phyloP scores from a whole-genome alignment of 1,140 invertebrate species.

The Pseudomyrmex flavicornis region DNA sequence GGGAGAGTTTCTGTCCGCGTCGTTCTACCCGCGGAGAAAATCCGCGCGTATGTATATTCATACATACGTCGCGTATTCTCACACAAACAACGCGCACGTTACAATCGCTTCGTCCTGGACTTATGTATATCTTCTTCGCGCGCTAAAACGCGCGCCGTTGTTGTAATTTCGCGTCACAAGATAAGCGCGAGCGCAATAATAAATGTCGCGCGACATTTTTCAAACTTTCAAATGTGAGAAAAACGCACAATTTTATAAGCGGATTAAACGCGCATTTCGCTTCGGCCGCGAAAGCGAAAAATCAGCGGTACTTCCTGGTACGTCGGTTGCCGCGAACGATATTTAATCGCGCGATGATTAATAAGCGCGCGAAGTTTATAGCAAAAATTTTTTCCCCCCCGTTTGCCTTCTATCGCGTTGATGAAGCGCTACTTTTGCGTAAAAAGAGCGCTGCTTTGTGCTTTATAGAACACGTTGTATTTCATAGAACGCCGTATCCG shows the following conservation, averaged over 20 bases:
- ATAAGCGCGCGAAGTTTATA: conserved; percentile 4
- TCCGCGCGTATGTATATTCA: no score
- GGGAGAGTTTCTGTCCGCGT: background rate
- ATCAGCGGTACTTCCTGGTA: background rate
- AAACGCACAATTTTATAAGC: no score
- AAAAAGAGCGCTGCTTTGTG: background rate
- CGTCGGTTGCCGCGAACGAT: background rate
- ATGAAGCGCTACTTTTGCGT: conserved; percentile 15
- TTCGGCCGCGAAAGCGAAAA: background rate
- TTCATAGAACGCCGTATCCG: conserved; percentile 55
- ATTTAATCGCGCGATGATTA: background rate
- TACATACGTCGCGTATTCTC: conserved; percentile 21
- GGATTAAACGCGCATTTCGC: no score
- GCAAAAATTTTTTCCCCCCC: conserved; percentile 4
- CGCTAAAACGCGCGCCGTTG: no score
- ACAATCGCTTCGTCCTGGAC: no score
- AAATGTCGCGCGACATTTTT: background rate
- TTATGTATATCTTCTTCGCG: no score
- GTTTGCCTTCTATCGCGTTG: background rate
- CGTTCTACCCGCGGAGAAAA: conserved; percentile 17
- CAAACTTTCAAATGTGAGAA: background rate
- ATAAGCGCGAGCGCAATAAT: no score
- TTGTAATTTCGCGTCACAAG: no score
- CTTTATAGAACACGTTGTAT: conserved; percentile 37
- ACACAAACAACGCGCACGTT: conserved; percentile 20